Evolutionary conservation across 1,140 invertebrate genomes (phyloP), one percentile per base, ranked within the genome.

Genomic region (Drosophila pachea): DNA sequence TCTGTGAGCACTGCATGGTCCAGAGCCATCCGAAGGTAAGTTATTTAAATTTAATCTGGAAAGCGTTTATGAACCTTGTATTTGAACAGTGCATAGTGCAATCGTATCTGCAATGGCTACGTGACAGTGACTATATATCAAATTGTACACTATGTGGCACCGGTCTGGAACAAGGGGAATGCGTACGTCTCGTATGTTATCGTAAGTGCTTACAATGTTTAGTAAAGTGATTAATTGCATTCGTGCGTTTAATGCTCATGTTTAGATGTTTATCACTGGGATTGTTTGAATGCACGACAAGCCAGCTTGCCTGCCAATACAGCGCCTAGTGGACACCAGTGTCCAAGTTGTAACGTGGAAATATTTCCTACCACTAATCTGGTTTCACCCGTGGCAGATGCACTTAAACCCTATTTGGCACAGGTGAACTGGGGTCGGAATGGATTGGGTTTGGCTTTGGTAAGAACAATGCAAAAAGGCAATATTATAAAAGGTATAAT

Each of bases 1-100:
- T 99, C 87, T 99, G 98, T 90, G 98, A 99, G 92, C 93, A 97
- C 91, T 99, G 98, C 91, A 95, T 99, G 93, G 96, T 99, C 33
- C 94, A 95, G 75, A 97, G 96, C 90, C 98, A 99, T 91, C 94
- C 96, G 32, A 97, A 97, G 92, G 97, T 99, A 93, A 90, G 76
- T 78, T 22, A 36, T 5, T 35, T 22, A 22, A 22, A 22, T 22
- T 22, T 1, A 22, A 22, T 22, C 22, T 22, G 22, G 22, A 22
- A 22, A 22, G 3, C 22, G 22, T 22, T 22, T 22, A 22, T 22
- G 22, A 22, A 22, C 22, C 70, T 68, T 88, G 87, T n/a, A n/a
- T 92, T 22, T 22, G 1, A 22, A 92, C 70, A 99, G 97, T 99
- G 98, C 90, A 95, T 99, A 70, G 97, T 99, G 38, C 97, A 99